Base-by-base conservation (phyloP, 2,113 vertebrate genomes). In the Chionodraco myersi region DNA sequence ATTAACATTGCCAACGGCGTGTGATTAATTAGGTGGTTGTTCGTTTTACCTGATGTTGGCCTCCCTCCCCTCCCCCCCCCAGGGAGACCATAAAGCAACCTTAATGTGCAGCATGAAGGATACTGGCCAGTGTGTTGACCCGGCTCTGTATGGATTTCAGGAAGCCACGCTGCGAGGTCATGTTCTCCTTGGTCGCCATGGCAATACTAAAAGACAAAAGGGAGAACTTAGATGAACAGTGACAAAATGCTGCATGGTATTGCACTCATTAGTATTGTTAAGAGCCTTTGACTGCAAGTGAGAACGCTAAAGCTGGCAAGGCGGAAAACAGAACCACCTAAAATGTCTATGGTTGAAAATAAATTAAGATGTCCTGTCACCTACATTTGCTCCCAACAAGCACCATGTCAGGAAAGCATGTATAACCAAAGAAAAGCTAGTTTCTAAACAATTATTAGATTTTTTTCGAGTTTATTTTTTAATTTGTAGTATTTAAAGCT, bases 151-250 rank as follows among this genome's bases (percentile, higher is more conserved):
- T 98, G 74, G 98, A 97, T 91, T 99, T 99, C 92, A 99, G 89
- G 85, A 98, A 77, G 73, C 97, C 97, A 85, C 98, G 95, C 84
- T 99, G 98, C 3, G 97, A 99, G 75, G 98, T 98, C 97, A 99
- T 97, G 93, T 99, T 99, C 95, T 99, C 98, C 96, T 99, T 99
- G 75, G 98, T 99, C 80, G 97, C 97, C 98, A 99, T 99, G 88
- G 98, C 98, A 89, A 99, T 99, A 92, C 98, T 99, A 54, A 65
- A 84, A 80, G 52, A 86, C 36, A 16, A 79, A 72, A 67, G 30
- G 79, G 13, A 80, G 3, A 53, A 45, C 73, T 45, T 1, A 72
- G 41, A 71, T 58, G 6, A 77, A n/a, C 69, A 76, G 69, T 51
- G 69, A 77, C 34, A 79, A 86, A 21, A 70, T 10, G 12, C 14